Base-by-base conservation (phyloP, 1,140 invertebrate species). In the Venustaconcha ellipsiformis region DNA sequence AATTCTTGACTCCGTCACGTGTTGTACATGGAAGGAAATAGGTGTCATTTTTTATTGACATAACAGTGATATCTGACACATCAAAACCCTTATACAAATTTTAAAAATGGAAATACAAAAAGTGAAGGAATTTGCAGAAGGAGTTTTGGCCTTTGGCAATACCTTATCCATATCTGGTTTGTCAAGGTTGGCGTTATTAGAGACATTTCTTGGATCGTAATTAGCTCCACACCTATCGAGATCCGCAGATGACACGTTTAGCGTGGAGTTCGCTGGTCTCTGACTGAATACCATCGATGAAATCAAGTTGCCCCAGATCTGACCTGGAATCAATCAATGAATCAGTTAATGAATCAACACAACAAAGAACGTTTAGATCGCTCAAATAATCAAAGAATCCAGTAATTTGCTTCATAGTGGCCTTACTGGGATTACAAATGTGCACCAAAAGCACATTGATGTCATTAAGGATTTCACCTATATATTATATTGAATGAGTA, bases 271-370 rank as follows among this genome's bases (percentile, higher is more conserved):
- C 8, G 78, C 72, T 2, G 67, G 74, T 17, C 69, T 78, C 37
- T 80, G 62, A 88, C 93, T 93, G 88, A 96, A 94, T 6, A 92
- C 95, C 81, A 96, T 91, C 68, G 96, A 98, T n/a, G 97, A 98
- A 82, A 99, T 96, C 57, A 99, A 92, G 91, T 99, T 99, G 86
- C 97, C 97, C 96, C 96, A 89, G 48, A 88, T 84, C 62, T 88
- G 65, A 60, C 67, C 76, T 78, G 65, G 30, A n/a, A 62, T n/a
- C n/a, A 17, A 15, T 17, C n/a, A 67, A 23, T 18, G 17, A n/a
- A 11, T n/a, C 65, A 20, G 12, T 20, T 37, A 18, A 26, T 18
- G 18, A 30, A 20, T 20, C 20, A 37, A 11, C 13, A 12, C 30
- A 11, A 20, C 18, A 20, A 18, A 23, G 18, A 67, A 18, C 20